Evolutionary conservation across 2,113 vertebrate species (phyloP).

Genomic region (Indri indri): DNA sequence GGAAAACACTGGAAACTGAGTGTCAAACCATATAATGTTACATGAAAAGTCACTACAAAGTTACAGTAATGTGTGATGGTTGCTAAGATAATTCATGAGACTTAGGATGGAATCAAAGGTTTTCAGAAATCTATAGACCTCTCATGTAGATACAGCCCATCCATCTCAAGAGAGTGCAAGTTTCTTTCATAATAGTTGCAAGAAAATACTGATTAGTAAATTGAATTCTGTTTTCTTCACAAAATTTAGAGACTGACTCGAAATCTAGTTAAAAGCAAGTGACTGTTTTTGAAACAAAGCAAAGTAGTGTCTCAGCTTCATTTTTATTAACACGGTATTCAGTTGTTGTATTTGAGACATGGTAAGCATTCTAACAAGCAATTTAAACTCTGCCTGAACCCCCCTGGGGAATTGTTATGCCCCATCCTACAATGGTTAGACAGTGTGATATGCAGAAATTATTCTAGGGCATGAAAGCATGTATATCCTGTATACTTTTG

Average conservation of each 20-base stretch:
- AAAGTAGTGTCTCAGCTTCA: background rate
- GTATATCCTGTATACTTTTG: background rate
- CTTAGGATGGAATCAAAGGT: background rate
- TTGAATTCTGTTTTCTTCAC: background rate
- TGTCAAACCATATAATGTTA: background rate
- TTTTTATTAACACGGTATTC: background rate
- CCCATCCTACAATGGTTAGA: background rate
- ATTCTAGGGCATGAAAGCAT: conserved; percentile 2
- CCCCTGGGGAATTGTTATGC: background rate
- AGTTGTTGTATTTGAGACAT: background rate
- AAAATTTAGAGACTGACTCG: background rate
- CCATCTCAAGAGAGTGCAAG: background rate
- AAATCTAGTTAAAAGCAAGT: conserved; percentile 21
- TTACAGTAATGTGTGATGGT: background rate
- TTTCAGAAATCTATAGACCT: background rate
- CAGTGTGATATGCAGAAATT: background rate
- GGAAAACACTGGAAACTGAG: conserved; percentile 1
- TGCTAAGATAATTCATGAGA: background rate
- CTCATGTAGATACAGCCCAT: background rate
- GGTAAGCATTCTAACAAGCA: background rate
- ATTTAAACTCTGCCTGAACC: background rate
- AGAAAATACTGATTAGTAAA: background rate
- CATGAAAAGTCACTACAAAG: background rate
- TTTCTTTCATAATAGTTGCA: background rate
- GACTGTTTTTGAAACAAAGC: background rate